Percentiles rank a stretch among this genome's conserved stretches.
Evolutionary conservation across 1,140 invertebrate species (phyloP).

Genomic region (Steinernema feltiae): DNA sequence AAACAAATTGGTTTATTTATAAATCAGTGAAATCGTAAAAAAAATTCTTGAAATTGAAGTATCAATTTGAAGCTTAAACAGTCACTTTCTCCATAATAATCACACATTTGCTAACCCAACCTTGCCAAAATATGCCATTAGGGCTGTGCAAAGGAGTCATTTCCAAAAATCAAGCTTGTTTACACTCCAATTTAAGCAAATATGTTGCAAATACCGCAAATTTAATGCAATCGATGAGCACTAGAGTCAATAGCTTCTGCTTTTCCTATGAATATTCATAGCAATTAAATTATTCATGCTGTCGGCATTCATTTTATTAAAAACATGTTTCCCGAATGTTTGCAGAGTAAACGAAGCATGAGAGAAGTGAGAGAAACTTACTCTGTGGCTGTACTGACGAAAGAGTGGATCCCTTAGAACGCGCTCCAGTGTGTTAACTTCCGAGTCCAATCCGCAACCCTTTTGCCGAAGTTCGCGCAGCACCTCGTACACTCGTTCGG

Average conservation of each 20-base stretch:
- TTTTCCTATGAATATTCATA: constrained; percentile 15
- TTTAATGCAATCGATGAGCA: too few species aligned
- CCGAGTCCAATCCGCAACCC: constrained; percentile 23
- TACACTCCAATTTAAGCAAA: too few species aligned
- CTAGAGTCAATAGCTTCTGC: background rate
- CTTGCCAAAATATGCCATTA: too few species aligned
- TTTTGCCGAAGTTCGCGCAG: constrained; percentile 24
- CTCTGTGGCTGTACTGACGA: constrained; percentile 25
- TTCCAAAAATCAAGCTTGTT: too few species aligned
- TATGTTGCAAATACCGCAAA: too few species aligned
- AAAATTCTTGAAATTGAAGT: too few species aligned
- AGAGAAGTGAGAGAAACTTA: background rate
- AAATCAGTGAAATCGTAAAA: too few species aligned
- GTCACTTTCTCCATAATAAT: too few species aligned
- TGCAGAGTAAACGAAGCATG: background rate
- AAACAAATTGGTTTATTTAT: too few species aligned
- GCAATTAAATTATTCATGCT: constrained; percentile 22
- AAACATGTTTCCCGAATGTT: background rate
- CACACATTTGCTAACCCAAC: too few species aligned
- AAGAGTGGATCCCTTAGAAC: constrained; percentile 28
- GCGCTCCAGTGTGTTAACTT: constrained; percentile 26
- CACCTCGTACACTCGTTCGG: constrained; percentile 23
- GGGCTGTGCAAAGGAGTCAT: too few species aligned
- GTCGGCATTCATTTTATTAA: background rate
- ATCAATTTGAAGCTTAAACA: too few species aligned